phyloP scores from a whole-genome alignment of 2,888 invertebrate genomes.

The Cylloceria caligata region DNA sequence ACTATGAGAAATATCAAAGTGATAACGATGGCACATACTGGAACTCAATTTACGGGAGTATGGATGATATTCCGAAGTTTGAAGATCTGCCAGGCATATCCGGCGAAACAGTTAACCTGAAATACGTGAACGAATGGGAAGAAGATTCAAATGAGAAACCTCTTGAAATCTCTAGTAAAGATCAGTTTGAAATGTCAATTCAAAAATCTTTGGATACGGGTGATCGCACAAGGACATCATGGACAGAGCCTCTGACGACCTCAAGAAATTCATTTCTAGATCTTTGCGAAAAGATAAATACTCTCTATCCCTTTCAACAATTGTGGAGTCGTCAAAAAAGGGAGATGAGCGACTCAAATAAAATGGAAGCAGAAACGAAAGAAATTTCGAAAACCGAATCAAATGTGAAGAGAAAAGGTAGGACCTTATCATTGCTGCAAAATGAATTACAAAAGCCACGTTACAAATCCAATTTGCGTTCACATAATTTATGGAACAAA shows the following conservation, averaged over 20 bases:
- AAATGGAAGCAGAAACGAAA: neutral
- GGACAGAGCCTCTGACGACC: neutral
- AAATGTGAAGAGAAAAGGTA: neutral
- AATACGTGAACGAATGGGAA: neutral
- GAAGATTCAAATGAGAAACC: neutral
- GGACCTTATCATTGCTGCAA: slow-evolving; percentile 13
- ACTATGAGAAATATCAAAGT: slow-evolving; percentile 4
- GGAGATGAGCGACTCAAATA: neutral
- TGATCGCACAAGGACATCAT: neutral
- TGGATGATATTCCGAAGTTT: slow-evolving; percentile 58
- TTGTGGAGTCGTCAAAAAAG: slow-evolving; percentile 15
- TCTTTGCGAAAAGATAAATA: slow-evolving; percentile 18
- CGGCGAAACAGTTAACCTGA: slow-evolving; percentile 30
- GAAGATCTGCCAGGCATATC: slow-evolving; percentile 56
- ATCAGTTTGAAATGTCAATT: neutral
- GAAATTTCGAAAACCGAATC: neutral
- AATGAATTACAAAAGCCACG: neutral
- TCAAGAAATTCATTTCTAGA: neutral
- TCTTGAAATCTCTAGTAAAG: neutral
- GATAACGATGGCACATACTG: slow-evolving; percentile 54
- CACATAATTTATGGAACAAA: slow-evolving; percentile 13
- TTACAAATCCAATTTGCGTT: neutral
- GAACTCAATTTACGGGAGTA: slow-evolving; percentile 62
- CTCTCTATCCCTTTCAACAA: neutral
- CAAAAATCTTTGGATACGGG: neutral